These are phyloP conservation scores for Dysmachus trigonus DNA, from an alignment of 2,888 invertebrate genomes.

Conservation along the genomic window DNA sequence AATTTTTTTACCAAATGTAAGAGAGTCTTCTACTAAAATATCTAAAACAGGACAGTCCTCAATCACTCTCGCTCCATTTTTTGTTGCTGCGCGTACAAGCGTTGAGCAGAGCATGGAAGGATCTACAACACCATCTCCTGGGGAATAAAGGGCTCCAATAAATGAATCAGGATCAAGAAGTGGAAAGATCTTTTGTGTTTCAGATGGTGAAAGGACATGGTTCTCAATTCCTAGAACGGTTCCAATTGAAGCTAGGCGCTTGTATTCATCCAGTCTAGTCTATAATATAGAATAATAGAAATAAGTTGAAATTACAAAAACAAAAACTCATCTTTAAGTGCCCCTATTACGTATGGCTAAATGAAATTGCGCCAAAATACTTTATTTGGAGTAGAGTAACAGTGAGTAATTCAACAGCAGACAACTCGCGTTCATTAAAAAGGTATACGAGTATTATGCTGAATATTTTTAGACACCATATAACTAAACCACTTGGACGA, in stretches of 20 bases:
- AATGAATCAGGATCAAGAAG: slow-evolving; percentile 79
- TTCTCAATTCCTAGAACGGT: slow-evolving; percentile 82
- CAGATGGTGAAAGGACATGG: slow-evolving; percentile 74
- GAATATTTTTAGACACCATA: too few relatives aligned
- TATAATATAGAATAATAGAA: slow-evolving; percentile 57
- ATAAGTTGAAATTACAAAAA: not conserved
- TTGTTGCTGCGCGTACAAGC: slow-evolving; percentile 75
- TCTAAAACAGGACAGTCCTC: slow-evolving; percentile 80
- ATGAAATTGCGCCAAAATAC: too few relatives aligned
- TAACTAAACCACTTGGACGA: too few relatives aligned
- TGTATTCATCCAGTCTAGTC: slow-evolving; percentile 85
- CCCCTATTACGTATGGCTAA: not conserved
- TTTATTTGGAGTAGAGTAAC: too few relatives aligned
- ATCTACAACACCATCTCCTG: slow-evolving; percentile 85
- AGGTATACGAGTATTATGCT: too few relatives aligned
- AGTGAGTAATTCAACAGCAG: too few relatives aligned
- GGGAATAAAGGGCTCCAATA: slow-evolving; percentile 79
- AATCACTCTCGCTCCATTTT: slow-evolving; percentile 75
- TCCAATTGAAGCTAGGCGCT: slow-evolving; percentile 81
- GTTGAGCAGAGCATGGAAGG: slow-evolving; percentile 83
- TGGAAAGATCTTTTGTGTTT: slow-evolving; percentile 80
- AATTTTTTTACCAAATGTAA: slow-evolving; percentile 67
- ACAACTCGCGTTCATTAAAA: too few relatives aligned
- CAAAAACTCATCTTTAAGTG: not conserved
- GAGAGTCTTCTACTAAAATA: slow-evolving; percentile 73